Percentiles rank a stretch among this genome's conserved stretches.
Conservation (phyloP, 1,140 invertebrate species). For the Delia radicum region DNA sequence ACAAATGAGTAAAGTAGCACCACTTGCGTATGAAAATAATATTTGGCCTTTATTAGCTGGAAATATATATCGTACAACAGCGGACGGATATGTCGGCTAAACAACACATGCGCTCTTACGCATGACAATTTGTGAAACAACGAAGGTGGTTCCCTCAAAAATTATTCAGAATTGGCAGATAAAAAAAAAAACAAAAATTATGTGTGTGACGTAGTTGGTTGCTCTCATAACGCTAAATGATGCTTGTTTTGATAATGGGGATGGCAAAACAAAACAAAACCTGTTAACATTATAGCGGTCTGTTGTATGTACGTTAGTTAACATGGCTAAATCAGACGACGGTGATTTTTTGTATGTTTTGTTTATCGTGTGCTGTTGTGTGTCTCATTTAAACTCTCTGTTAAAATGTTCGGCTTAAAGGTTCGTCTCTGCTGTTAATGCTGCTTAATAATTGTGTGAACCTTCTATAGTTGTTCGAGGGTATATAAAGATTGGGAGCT, state of each 20-base stretch:
- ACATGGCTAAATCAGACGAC: neutral
- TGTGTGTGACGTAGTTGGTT: constrained; percentile 1
- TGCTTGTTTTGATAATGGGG: neutral
- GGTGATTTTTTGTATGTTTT: neutral
- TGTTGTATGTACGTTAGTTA: neutral
- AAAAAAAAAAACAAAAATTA: neutral
- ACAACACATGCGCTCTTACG: neutral
- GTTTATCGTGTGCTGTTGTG: neutral
- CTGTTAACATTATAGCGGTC: neutral
- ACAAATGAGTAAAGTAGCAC: constrained; percentile 7
- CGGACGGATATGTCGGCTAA: neutral
- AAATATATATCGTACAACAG: neutral
- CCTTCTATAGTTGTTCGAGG: constrained; percentile 27
- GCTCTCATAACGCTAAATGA: neutral
- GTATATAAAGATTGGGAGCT: constrained; percentile 53
- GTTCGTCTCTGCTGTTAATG: neutral
- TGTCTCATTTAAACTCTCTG: constrained; percentile 1
- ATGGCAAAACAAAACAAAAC: neutral
- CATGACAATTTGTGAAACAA: neutral
- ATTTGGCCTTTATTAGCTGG: neutral
- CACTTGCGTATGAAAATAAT: neutral
- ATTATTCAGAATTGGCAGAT: neutral
- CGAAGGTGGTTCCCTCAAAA: neutral
- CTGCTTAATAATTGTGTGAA: neutral
- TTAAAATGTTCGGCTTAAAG: constrained; percentile 22